Evolutionary conservation across 1,140 invertebrate species (phyloP), one percentile per base, ranked within the genome.

Genomic region (Trichoplusia ni): DNA sequence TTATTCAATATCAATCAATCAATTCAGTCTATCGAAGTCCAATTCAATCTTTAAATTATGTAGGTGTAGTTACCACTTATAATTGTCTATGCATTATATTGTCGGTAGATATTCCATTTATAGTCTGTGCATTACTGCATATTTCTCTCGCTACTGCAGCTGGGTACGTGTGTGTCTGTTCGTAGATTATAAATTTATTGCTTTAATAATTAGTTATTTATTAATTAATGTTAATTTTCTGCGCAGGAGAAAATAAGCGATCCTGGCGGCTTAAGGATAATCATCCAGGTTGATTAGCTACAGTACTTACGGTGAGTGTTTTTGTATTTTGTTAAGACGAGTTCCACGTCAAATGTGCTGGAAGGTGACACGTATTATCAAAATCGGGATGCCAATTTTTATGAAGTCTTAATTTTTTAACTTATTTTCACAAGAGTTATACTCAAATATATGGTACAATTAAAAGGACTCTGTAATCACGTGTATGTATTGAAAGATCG

Each of bases 291-390:
- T 82, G 85, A 87, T 90, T 81, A 62, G 87, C 85, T 90, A 84
- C 87, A 83, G 87, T 90, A 90, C 87, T 70, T 78, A 78, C 61
- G 84, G 86, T 90, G 71, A 79, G 83, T 86, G 71, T 69, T 71
- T 35, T 59, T 73, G 69, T 61, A 80, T 82, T 81, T 78, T 71
- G 62, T 73, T 53, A 54, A 77, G 64, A 79, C 79, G 69, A 79
- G 80, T 86, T 90, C 87, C 87, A 90, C 87, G 87, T 90, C 87
- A 90, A 89, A 90, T 88, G 84, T 85, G 86, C 87, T 89, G 83
- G 84, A 87, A 88, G 84, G 86, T 90, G 87, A 90, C 87, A 90
- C 87, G 87, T 90, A 90, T 89, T 87, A 89, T 88, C 83, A 82
- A 70, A 81, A 82, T 72, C 71, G 67, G 60, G 61, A 68, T 58